Conservation (phyloP, 2,113 vertebrate species). For the Ammodytes marinus region DNA sequence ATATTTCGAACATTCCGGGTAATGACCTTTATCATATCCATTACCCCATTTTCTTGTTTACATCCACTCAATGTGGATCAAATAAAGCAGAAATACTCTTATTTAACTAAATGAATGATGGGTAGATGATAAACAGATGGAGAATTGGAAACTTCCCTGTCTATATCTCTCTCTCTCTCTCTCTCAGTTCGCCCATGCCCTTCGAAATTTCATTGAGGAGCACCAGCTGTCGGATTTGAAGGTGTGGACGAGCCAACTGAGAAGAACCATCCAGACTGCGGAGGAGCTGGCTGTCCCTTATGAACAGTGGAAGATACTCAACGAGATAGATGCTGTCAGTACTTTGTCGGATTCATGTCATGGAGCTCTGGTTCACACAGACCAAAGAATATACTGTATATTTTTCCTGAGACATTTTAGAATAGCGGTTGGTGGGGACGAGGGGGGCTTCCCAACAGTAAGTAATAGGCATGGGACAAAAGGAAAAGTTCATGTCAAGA, state of each 20-base stretch:
- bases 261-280: slow-evolving; percentile 96
- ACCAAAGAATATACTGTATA: neutral
- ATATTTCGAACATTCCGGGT: neutral
- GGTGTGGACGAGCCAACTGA: slow-evolving; percentile 98
- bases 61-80: neutral
- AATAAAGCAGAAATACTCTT: neutral
- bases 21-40: slow-evolving; percentile 15
- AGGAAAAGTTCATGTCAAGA: too few species aligned
- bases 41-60: slow-evolving; percentile 10
- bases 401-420: neutral
- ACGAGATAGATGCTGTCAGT: slow-evolving; percentile 97
- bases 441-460: neutral
- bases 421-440: neutral
- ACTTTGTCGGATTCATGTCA: neutral
- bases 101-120: neutral
- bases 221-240: slow-evolving; percentile 93
- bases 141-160: neutral
- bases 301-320: slow-evolving; percentile 98
- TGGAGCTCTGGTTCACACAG: neutral
- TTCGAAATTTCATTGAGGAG: slow-evolving; percentile 91
- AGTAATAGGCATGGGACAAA: neutral
- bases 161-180: slow-evolving; percentile 24
- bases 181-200: slow-evolving; percentile 88
- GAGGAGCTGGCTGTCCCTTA: slow-evolving; percentile 93
- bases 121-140: neutral